A percentile compares a stretch with the other conserved stretches of the same genome.
Evolutionary conservation across 2,797 vertebrate species (phyloP).

Genomic region (Lacerta bilineata): DNA sequence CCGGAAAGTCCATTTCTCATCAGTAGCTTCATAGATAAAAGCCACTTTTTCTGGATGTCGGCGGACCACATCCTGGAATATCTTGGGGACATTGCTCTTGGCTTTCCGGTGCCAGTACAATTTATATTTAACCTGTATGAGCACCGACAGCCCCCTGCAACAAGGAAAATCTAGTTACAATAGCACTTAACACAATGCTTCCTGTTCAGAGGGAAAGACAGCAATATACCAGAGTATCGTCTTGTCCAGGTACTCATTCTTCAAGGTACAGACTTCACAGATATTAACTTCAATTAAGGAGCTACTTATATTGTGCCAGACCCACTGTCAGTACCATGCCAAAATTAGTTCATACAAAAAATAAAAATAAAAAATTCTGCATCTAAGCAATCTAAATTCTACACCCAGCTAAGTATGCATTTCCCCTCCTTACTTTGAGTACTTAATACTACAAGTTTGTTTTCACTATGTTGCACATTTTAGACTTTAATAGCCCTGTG

Average conservation of each 20-base stretch:
- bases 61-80: constrained; percentile 81
- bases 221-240: not conserved
- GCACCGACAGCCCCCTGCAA: constrained; percentile 83
- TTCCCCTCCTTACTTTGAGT: not conserved
- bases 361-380: not conserved
- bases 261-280: not conserved
- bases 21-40: constrained; percentile 84
- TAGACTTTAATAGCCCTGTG: not conserved
- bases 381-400: not conserved
- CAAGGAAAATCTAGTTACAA: not conserved
- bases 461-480: not conserved
- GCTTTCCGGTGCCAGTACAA: constrained; percentile 76
- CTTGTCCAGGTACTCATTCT: not conserved
- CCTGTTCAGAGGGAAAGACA: not conserved
- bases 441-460: not conserved
- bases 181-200: too few species aligned
- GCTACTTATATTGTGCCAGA: not conserved
- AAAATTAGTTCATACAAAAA: not conserved
- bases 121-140: constrained; percentile 82
- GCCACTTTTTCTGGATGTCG: constrained; percentile 84
- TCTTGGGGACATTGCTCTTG: constrained; percentile 81
- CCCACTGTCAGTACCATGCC: not conserved
- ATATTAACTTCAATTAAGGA: not conserved
- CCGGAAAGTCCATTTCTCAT: constrained; percentile 86
- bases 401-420: not conserved